These are phyloP conservation scores for Euleptes europaea DNA, from an alignment of 2,113 vertebrate species.

Conservation along the genomic window DNA sequence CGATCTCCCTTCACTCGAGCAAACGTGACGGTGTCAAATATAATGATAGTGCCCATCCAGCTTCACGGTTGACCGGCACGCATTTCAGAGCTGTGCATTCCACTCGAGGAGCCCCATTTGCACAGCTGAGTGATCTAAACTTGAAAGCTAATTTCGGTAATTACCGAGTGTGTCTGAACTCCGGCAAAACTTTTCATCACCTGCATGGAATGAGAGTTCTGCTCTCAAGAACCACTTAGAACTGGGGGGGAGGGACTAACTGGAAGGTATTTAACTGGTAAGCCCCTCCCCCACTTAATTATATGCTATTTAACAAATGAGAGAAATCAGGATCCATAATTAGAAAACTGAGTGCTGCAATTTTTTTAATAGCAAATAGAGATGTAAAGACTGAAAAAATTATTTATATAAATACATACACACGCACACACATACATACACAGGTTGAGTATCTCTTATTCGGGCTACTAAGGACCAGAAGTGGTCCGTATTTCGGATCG, in stretches of 20 bases:
- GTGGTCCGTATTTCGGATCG: too few species aligned
- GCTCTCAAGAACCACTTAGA: constrained; percentile 57
- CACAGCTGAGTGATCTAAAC: constrained; percentile 74
- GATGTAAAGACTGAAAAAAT: too few species aligned
- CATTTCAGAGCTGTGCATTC: constrained; percentile 59
- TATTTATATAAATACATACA: too few species aligned
- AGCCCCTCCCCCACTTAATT: constrained; percentile 43
- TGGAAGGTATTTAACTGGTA: constrained; percentile 46
- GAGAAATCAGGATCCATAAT: constrained; percentile 21
- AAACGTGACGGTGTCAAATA: constrained; percentile 49
- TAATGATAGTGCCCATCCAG: constrained; percentile 45
- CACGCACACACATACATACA: too few species aligned
- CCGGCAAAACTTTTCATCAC: constrained; percentile 70
- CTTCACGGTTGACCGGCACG: constrained; percentile 43
- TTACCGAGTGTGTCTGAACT: constrained; percentile 74
- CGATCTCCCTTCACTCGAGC: constrained; percentile 50
- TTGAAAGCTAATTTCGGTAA: constrained; percentile 75
- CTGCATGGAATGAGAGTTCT: constrained; percentile 65
- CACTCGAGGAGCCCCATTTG: constrained; percentile 65
- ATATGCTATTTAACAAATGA: constrained; percentile 52
- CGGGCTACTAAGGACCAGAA: too few species aligned
- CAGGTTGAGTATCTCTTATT: too few species aligned
- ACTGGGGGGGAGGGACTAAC: constrained; percentile 55
- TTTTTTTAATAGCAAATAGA: constrained; percentile 13
- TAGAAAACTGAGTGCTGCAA: constrained; percentile 35